A percentile compares a stretch with the other conserved stretches of the same genome.
These are phyloP conservation scores for Pseudorasbora parva DNA, from an alignment of 2,113 vertebrate species.

Conservation along the genomic window DNA sequence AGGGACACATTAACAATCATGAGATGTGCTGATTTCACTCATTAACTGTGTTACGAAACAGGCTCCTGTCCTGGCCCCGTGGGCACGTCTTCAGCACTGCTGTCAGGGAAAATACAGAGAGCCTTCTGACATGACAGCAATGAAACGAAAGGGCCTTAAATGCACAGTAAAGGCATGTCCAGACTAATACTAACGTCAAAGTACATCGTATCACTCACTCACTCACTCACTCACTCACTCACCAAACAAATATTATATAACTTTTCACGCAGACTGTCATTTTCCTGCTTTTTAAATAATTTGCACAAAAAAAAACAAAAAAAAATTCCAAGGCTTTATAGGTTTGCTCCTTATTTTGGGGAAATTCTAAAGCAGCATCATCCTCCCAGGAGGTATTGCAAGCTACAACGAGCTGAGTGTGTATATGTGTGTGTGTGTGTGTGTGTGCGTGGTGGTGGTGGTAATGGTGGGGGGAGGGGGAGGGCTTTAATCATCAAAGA, in stretches of 20 bases:
- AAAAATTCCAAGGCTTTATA: too few species aligned
- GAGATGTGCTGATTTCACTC: slow-evolving; percentile 47
- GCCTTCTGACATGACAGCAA: slow-evolving; percentile 20
- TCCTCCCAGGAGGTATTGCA: too few species aligned
- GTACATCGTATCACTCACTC: background rate
- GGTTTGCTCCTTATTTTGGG: too few species aligned
- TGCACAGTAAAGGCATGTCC: too few species aligned
- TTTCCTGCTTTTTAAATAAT: background rate
- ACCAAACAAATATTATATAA: background rate
- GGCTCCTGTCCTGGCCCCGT: background rate
- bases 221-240: slow-evolving; percentile 1
- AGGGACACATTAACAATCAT: slow-evolving; percentile 18
- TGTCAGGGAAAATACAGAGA: background rate
- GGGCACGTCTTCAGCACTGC: slow-evolving; percentile 18
- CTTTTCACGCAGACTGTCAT: background rate
- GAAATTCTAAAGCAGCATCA: too few species aligned
- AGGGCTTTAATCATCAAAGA: too few species aligned
- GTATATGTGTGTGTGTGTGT: too few species aligned
- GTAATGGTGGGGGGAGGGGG: too few species aligned
- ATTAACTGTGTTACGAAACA: slow-evolving; percentile 40
- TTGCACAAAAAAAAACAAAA: too few species aligned
- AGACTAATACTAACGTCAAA: slow-evolving; percentile 28
- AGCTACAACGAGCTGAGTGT: too few species aligned
- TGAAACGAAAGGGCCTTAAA: slow-evolving; percentile 14
- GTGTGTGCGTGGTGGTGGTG: too few species aligned